These are phyloP conservation scores for Papilio polytes DNA, from an alignment of 1,140 invertebrate species.

Conservation along the genomic window DNA sequence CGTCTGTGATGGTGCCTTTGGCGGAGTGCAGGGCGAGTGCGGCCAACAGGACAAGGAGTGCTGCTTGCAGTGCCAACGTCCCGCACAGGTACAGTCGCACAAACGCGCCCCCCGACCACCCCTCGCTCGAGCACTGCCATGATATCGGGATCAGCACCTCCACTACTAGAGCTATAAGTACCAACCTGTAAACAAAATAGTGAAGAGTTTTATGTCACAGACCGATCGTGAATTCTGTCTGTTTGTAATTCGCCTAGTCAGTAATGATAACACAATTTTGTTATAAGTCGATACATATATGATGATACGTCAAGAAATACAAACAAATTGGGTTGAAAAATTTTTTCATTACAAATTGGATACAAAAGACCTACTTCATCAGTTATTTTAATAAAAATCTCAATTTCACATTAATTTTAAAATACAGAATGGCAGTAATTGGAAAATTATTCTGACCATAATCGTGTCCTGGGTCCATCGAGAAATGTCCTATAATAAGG, in stretches of 20 bases:
- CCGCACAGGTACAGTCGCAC: slow-evolving; percentile 88
- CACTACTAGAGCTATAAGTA: slow-evolving; percentile 86
- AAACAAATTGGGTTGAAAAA: no score
- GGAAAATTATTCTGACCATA: slow-evolving; percentile 47
- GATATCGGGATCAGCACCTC: slow-evolving; percentile 79
- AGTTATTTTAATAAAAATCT: no score
- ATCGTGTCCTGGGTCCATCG: not conserved
- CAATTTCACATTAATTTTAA: not conserved
- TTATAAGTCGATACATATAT: no score
- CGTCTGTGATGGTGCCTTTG: slow-evolving; percentile 89
- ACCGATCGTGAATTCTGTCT: not conserved
- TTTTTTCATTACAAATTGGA: no score
- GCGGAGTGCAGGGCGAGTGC: slow-evolving; percentile 88
- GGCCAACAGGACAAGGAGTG: slow-evolving; percentile 86
- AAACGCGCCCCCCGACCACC: slow-evolving; percentile 87
- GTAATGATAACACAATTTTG: no score
- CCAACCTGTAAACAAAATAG: slow-evolving; percentile 83
- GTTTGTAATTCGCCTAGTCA: not conserved
- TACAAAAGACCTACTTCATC: no score
- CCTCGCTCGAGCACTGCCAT: slow-evolving; percentile 87
- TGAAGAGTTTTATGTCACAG: not conserved
- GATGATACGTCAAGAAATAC: no score
- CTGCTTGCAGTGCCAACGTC: slow-evolving; percentile 85
- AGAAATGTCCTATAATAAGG: slow-evolving; percentile 50
- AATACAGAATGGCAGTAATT: slow-evolving; percentile 49